phyloP scores from a whole-genome alignment of 2,888 invertebrate species.

The Amiota minor region DNA sequence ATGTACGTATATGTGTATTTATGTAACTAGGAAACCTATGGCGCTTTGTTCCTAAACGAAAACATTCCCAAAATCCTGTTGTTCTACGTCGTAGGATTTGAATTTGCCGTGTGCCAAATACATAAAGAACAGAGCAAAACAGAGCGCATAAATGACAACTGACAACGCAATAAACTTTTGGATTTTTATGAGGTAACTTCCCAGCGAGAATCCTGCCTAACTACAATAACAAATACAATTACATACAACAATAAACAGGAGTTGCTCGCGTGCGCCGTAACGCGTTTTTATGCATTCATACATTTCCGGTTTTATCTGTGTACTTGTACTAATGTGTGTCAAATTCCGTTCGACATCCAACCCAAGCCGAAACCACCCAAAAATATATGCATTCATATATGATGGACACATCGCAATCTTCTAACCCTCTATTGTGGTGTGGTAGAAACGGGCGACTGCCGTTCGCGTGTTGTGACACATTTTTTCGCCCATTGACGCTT shows the following conservation, averaged over 20 bases:
- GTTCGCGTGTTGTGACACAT: conserved; percentile 15
- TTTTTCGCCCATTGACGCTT: conserved; percentile 9
- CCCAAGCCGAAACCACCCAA: neutral
- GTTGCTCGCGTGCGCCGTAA: conserved; percentile 19
- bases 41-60: neutral
- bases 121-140: neutral
- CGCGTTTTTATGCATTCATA: conserved; percentile 44
- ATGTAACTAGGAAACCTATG: neutral
- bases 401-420: neutral
- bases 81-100: neutral
- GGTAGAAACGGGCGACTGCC: neutral
- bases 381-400: conserved; percentile 1
- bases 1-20: neutral
- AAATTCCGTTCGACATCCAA: conserved; percentile 42
- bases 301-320: conserved; percentile 53
- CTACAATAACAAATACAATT: too few relatives aligned
- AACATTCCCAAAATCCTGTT: neutral
- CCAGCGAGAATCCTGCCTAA: neutral
- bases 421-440: neutral
- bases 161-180: conserved; percentile 48
- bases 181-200: conserved; percentile 47
- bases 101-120: neutral
- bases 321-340: conserved; percentile 51
- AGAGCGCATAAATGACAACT: conserved; percentile 37
- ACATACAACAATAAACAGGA: neutral